A percentile compares a stretch with the other conserved stretches of the same genome.
Conservation (phyloP, 2,797 vertebrate genomes). For the Cynodonichthys magdalenae region DNA sequence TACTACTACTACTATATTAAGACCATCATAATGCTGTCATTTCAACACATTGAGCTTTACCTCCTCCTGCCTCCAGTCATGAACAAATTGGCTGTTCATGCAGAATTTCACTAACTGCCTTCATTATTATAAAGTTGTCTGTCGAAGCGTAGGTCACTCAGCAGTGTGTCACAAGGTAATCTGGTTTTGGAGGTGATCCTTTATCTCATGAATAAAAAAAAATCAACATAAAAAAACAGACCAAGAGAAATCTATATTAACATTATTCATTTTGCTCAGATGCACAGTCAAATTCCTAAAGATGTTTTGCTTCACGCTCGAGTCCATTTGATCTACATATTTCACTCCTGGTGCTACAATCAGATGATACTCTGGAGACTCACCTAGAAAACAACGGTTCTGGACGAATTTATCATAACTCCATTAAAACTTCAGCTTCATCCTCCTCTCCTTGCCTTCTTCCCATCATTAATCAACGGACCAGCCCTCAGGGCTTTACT, state of each 20-base stretch:
- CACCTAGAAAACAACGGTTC: constrained; percentile 67
- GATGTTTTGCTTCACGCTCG: neutral
- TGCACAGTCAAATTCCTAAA: constrained; percentile 20
- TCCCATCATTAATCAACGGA: constrained; percentile 76
- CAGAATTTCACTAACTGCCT: constrained; percentile 12
- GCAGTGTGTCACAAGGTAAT: constrained; percentile 13
- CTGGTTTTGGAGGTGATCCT: neutral
- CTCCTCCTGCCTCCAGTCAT: constrained; percentile 28
- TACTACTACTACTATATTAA: constrained; percentile 12
- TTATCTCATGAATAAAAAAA: constrained; percentile 6
- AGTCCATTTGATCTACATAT: constrained; percentile 39
- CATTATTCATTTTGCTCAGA: constrained; percentile 6
- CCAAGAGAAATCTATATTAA: neutral
- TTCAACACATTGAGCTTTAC: constrained; percentile 22
- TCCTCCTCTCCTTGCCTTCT: constrained; percentile 69
- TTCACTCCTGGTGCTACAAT: constrained; percentile 50
- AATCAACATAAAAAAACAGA: neutral
- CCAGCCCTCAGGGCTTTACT: constrained; percentile 61
- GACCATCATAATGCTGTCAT: constrained; percentile 7
- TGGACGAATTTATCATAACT: constrained; percentile 76
- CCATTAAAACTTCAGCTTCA: constrained; percentile 76
- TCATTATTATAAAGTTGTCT: constrained; percentile 24
- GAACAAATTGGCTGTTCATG: constrained; percentile 39
- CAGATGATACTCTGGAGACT: constrained; percentile 62
- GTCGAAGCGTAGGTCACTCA: neutral